Base-by-base conservation (phyloP, 1,140 invertebrate species). In the Drosophila hydei region DNA sequence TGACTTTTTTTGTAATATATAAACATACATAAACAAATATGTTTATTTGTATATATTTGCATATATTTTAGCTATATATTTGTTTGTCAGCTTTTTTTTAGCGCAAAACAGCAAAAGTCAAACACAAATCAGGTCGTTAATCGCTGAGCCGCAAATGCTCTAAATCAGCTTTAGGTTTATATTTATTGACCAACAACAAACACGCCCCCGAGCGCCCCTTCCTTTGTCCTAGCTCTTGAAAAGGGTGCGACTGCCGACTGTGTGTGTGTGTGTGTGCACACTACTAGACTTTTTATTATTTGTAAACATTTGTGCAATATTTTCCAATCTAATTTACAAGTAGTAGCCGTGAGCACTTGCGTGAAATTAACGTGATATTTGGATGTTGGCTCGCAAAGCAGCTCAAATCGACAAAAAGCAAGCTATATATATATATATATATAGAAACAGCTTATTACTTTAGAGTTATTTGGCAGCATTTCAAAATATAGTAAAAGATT, bases 281-380 rank as follows among this genome's bases (percentile, higher is more conserved):
- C 27, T 33, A 79, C 61, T 76, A 78, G 62, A 38, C 11, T 43
- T 67, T 83, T 56, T 71, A 50, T 71, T 79, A 77, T 85, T 85
- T 75, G 72, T 75, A 68, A 80, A 75, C 77, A 80, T 65, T 80
- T 69, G 81, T 87, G 81, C 67, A 77, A 81, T 85, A 85, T 85
- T 81, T 85, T 77, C 38, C 25, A 68, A 87, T 81, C 43, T 52
- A 87, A 85, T 85, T 85, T 72, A 72, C 81, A 85, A 56, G 67
- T 75, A 30, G 54, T 59, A 27, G 27, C 25, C n/a, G 19, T 58
- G 60, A 11, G 40, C 47, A 5, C 14, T 55, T 77, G 74, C 72
- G 71, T 84, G 71, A 84, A 83, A 84, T 84, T 77, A 75, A 87
- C 77, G 80, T 85, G 80, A 87, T 77, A 81, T 56, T 71, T 36